Evolutionary conservation across 2,113 vertebrate species (phyloP).

Genomic region (Sporophila hypoxantha): DNA sequence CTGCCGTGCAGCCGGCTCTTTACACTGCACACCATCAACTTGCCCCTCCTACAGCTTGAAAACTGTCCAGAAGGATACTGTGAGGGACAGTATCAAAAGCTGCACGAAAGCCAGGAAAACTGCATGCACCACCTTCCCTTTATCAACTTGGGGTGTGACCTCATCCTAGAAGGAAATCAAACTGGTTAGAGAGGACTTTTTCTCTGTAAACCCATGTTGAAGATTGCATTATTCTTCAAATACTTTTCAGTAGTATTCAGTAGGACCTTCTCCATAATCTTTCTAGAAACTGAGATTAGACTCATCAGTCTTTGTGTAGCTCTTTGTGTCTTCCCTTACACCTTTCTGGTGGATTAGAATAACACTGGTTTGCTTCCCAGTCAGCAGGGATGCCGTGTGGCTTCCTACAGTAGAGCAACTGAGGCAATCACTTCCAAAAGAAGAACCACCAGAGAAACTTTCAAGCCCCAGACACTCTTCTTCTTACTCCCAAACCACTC

Average conservation of each 20-base stretch:
- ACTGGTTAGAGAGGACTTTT: not conserved
- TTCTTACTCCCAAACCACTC: not conserved
- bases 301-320: not conserved
- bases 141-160: not conserved
- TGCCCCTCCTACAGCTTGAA: fast-evolving
- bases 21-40: not conserved
- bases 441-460: not conserved
- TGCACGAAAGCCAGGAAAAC: not conserved
- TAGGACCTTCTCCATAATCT: not conserved
- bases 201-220: not conserved
- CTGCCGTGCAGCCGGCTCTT: fast-evolving
- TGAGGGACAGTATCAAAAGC: not conserved
- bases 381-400: not conserved
- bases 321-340: not conserved
- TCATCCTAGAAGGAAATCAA: not conserved
- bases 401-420: not conserved
- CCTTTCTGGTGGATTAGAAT: not conserved
- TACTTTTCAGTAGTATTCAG: not conserved
- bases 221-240: not conserved
- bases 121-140: not conserved
- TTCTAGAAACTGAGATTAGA: not conserved
- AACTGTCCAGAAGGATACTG: not conserved
- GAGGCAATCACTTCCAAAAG: not conserved
- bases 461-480: not conserved
- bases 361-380: not conserved